A percentile compares a stretch with the other conserved stretches of the same genome.
Conservation (phyloP, 2,797 vertebrate species). For the Galaxias olidus region DNA sequence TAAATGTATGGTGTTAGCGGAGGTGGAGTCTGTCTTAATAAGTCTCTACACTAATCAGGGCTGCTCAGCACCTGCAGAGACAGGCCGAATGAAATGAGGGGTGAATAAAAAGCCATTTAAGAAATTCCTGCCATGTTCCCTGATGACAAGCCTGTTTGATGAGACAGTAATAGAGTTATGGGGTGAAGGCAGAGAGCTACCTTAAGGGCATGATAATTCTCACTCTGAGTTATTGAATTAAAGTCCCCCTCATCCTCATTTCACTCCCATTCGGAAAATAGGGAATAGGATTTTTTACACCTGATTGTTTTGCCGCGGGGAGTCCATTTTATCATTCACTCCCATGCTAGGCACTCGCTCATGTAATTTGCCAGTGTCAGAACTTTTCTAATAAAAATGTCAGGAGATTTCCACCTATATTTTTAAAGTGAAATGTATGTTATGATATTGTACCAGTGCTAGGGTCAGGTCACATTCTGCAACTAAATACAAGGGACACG, state of each 20-base stretch:
- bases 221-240: slow-evolving; percentile 42
- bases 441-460: too few species aligned
- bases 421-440: too few species aligned
- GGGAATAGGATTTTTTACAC: slow-evolving; percentile 18
- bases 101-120: slow-evolving; percentile 45
- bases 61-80: slow-evolving; percentile 16
- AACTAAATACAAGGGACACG: too few species aligned
- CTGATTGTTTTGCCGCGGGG: slow-evolving; percentile 20
- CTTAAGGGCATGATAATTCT: slow-evolving; percentile 44
- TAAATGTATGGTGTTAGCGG: not conserved
- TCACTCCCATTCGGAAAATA: slow-evolving; percentile 28
- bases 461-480: too few species aligned
- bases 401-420: not conserved
- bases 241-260: slow-evolving; percentile 26
- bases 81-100: slow-evolving; percentile 40
- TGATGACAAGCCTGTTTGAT: slow-evolving; percentile 43
- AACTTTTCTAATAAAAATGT: slow-evolving; percentile 1
- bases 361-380: not conserved
- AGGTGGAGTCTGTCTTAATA: slow-evolving; percentile 19
- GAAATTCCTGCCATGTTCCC: slow-evolving; percentile 42
- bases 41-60: slow-evolving; percentile 32
- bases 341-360: not conserved
- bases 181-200: slow-evolving; percentile 24
- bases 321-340: slow-evolving; percentile 10
- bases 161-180: slow-evolving; percentile 43